phyloP scores from a whole-genome alignment of 2,797 vertebrate species.

The Calcarius lapponicus region DNA sequence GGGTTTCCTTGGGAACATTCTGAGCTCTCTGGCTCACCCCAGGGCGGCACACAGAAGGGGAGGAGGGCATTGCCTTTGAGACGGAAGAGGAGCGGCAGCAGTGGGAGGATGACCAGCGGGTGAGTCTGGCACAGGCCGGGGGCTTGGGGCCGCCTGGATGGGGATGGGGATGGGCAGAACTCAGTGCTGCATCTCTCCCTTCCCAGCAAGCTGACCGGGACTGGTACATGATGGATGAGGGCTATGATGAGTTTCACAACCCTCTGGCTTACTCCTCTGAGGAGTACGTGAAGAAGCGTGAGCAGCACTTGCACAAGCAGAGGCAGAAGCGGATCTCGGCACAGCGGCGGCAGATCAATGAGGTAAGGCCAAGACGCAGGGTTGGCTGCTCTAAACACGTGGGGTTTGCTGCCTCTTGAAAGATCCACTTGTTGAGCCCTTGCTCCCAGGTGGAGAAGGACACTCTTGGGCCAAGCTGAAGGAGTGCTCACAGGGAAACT shows the following conservation, averaged over 20 bases:
- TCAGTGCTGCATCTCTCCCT: background rate
- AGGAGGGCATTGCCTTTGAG: conserved; percentile 90
- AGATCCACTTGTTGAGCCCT: background rate
- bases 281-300: conserved; percentile 92
- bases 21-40: background rate
- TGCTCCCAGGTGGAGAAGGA: background rate
- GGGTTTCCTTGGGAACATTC: background rate
- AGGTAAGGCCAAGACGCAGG: conserved; percentile 73
- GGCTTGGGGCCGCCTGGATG: background rate
- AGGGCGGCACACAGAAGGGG: conserved; percentile 85
- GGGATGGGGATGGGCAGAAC: fast-evolving
- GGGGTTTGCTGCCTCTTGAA: background rate
- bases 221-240: conserved; percentile 99
- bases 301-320: conserved; percentile 96
- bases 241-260: conserved; percentile 96
- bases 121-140: background rate
- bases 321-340: conserved; percentile 97
- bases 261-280: conserved; percentile 92
- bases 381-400: fast-evolving
- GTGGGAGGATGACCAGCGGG: conserved; percentile 97
- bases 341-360: conserved; percentile 95
- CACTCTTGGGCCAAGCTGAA: background rate
- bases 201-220: conserved; percentile 96
- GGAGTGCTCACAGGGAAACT: background rate
- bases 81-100: conserved; percentile 90